Evolutionary conservation across 2,113 vertebrate species (phyloP).

Genomic region (Grus americana): DNA sequence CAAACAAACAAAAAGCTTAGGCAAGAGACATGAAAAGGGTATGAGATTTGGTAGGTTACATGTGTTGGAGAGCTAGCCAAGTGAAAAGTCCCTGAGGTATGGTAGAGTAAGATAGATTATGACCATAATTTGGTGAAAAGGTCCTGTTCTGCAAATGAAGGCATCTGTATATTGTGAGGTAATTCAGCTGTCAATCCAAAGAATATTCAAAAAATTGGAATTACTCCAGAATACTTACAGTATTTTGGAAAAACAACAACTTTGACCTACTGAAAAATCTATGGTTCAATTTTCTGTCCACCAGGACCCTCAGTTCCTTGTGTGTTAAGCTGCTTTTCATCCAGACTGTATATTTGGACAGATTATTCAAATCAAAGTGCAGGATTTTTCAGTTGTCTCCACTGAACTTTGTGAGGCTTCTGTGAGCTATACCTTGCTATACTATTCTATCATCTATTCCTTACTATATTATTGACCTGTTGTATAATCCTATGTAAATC

Average conservation of each 20-base stretch:
- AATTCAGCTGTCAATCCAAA: background rate
- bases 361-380: background rate
- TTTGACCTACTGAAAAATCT: background rate
- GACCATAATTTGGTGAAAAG: background rate
- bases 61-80: background rate
- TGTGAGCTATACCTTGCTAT: background rate
- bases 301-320: background rate
- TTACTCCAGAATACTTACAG: background rate
- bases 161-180: background rate
- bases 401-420: background rate
- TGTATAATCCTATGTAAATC: background rate
- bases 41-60: background rate
- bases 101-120: background rate
- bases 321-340: background rate
- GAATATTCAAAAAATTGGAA: background rate
- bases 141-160: background rate
- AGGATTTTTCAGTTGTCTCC: background rate
- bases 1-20: background rate
- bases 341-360: background rate
- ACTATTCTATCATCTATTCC: background rate
- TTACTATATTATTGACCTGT: background rate
- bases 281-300: background rate
- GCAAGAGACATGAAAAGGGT: background rate
- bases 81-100: background rate
- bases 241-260: background rate